Evolutionary conservation across 2,113 vertebrate genomes (phyloP), one percentile per base, ranked within the genome.

Genomic region (Donacobius atricapilla): DNA sequence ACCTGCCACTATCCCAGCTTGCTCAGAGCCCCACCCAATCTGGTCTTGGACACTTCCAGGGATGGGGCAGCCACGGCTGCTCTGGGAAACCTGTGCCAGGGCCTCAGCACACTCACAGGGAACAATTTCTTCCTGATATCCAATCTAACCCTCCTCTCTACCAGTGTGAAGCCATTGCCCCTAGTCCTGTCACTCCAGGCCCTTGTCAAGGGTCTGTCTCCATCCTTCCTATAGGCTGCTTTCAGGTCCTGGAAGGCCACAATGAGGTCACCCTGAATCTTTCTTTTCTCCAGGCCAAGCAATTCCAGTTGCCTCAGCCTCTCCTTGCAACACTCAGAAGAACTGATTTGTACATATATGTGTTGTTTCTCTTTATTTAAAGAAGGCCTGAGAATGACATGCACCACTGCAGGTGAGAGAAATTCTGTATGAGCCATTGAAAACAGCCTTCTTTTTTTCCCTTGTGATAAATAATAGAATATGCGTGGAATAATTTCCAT

Each of bases 21-120:
- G 7, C 58, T 72, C 66, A 2, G 2, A 64, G 35, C 25, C 35
- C 9, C 14, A 16, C 64, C 57, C 48, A 42, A 0, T 16, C 13
- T 54, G 25, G 25, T 11, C 35, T 48, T 0, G 25, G 0, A 42
- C 20, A 22, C 27, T 57, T 0, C 50, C 75, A 80, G 13, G 35
- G 51, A 24, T 48, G 51, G 30, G 20, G 30, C 60, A 85, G 25
- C 16, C 60, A 57, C 51, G 48, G 42, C 20, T 57, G 0, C 60
- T 48, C 60, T 64, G 58, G n/a, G 3, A 0, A 64, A 1, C 35
- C 50, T 85, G 70, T 65, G 30, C 50, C 50, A 65, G 70, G 82
- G 42, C 30, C 24, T 35, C 69, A 1, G 0, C 58, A 56, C 12
- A 7, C 23, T 40, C 42, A 40, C 13, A 47, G n/a, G 30, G 22